Evolutionary conservation across 2,888 invertebrate genomes (phyloP), one percentile per base, ranked within the genome.

Genomic region (Galerucella pusilla): DNA sequence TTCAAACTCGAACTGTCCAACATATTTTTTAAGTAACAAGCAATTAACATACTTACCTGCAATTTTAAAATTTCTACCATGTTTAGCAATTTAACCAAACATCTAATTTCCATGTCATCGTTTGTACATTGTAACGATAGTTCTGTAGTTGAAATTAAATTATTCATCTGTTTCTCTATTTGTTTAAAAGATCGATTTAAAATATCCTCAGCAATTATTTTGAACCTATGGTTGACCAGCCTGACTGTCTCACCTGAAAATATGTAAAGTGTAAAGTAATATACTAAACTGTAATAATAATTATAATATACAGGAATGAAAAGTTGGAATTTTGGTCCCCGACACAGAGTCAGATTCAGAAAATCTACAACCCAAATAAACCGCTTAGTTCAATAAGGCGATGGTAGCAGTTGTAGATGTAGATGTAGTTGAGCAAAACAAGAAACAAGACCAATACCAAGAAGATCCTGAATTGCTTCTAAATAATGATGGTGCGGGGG

Each of bases 91-190:
- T 84, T 84, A 4, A 84, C 81, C 63, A 85, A 80, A 74, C 84
- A 84, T 68, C 82, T 84, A 12, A 84, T 81, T 76, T 86, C 86
- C 81, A 84, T 83, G 67, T 86, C 86, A 28, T 85, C 86, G 60
- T 83, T 78, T 10, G 83, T 83, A 28, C 79, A 81, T 49, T 81
- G 77, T 35, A 86, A 72, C 0, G 85, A 83, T 64, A 80, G 72
- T 28, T 81, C 78, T 1, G 84, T 83, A 16, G 77, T 79, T 46
- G 77, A 80, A 35, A 82, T 78, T 5, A 85, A 76, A 1, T 11
- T 69, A 35, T 81, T 72, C n/a, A 86, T 67, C 69, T 81, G 80
- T 35, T 80, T 81, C 20, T 82, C 79, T 5, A 85, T 70, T 60
- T 78, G 80, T 70, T 80, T 82, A 75, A 84, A 86, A 6, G 79